Conservation (phyloP, 2,888 invertebrate species). For the Sicus ferrugineus region DNA sequence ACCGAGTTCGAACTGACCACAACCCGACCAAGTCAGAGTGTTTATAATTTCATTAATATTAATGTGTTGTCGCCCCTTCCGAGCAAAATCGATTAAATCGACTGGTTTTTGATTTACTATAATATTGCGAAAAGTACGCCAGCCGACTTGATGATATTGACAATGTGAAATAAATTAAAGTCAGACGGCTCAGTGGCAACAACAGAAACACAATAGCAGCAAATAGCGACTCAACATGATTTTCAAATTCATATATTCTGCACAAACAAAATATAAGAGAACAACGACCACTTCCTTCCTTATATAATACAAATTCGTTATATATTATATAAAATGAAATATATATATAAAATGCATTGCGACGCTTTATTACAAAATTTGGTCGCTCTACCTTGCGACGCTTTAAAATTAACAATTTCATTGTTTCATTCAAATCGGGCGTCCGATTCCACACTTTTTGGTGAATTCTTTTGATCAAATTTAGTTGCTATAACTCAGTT, state of each 20-base stretch:
- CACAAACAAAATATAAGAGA: too few species aligned
- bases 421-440: neutral
- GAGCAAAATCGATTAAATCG: neutral
- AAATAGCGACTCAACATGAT: neutral
- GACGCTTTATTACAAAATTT: neutral
- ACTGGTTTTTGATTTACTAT: neutral
- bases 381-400: neutral
- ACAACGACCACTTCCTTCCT: too few species aligned
- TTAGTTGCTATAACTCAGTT: too few species aligned
- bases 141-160: neutral
- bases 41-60: conserved; percentile 15
- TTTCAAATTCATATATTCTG: too few species aligned
- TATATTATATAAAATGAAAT: too few species aligned
- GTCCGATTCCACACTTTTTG: too few species aligned
- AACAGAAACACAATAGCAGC: neutral
- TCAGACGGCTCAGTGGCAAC: neutral
- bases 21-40: neutral
- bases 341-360: too few species aligned
- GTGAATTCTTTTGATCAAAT: neutral
- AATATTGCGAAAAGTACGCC: conserved; percentile 11
- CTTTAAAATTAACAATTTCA: neutral
- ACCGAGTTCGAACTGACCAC: neutral
- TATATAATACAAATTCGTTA: neutral
- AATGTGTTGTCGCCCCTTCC: neutral
- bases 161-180: neutral